These are phyloP conservation scores for Ooceraea biroi DNA, from an alignment of 1,140 invertebrate genomes.

Conservation along the genomic window DNA sequence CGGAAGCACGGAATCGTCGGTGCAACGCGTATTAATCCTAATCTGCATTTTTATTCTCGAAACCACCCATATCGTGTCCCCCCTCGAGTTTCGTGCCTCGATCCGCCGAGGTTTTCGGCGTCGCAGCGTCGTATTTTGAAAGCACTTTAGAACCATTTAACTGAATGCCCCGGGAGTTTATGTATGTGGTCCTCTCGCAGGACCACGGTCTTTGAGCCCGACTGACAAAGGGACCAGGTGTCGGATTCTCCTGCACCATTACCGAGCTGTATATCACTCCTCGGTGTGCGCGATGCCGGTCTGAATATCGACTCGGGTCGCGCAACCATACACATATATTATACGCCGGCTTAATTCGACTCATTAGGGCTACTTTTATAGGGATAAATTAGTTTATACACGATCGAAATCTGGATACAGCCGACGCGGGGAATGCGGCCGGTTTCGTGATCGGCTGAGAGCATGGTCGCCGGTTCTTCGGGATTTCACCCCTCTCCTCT, in stretches of 20 bases:
- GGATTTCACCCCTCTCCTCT: no score
- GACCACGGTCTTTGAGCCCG: slow-evolving; percentile 65
- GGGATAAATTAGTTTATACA: slow-evolving; percentile 79
- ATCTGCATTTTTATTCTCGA: slow-evolving; percentile 76
- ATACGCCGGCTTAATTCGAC: slow-evolving; percentile 55
- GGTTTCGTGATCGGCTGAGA: not conserved
- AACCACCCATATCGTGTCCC: slow-evolving; percentile 68
- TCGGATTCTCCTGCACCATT: slow-evolving; percentile 79
- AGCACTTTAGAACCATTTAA: slow-evolving; percentile 80
- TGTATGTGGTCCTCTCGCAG: slow-evolving; percentile 76
- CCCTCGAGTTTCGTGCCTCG: not conserved
- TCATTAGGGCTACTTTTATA: slow-evolving; percentile 77
- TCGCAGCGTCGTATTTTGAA: slow-evolving; percentile 74
- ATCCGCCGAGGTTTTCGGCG: slow-evolving; percentile 61
- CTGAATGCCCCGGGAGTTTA: slow-evolving; percentile 76
- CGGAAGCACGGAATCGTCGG: slow-evolving; percentile 68
- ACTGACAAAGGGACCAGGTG: slow-evolving; percentile 80
- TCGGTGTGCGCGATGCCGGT: slow-evolving; percentile 71
- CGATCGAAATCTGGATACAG: slow-evolving; percentile 48
- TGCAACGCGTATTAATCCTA: slow-evolving; percentile 74
- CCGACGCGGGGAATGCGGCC: not conserved
- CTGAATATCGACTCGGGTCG: slow-evolving; percentile 71
- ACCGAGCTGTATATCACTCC: slow-evolving; percentile 83
- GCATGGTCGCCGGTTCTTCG: slow-evolving; percentile 25
- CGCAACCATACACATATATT: not conserved